Evolutionary conservation across 2,888 invertebrate species (phyloP).

Genomic region (Barypeithes pellucidus): DNA sequence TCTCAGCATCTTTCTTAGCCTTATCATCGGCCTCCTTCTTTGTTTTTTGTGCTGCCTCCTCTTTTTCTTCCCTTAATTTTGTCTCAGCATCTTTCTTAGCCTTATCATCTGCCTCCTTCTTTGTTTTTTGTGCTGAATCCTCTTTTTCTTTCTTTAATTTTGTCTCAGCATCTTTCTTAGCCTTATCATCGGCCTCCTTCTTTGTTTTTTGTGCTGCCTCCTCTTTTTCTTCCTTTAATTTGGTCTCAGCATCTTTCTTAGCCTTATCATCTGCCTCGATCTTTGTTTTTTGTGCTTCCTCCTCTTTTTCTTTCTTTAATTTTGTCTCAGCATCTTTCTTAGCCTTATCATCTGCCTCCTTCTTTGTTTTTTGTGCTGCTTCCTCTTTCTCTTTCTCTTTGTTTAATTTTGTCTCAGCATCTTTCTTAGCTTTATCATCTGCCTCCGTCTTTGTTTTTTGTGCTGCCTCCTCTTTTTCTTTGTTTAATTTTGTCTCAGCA

Average conservation of each 20-base stretch:
- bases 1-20: constrained; percentile 49
- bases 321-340: neutral
- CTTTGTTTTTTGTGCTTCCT: constrained; percentile 39
- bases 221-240: constrained; percentile 42
- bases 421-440: too few relatives aligned
- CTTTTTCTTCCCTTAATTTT: constrained; percentile 41
- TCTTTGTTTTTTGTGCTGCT: constrained; percentile 33
- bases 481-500: constrained; percentile 32
- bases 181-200: constrained; percentile 56
- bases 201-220: constrained; percentile 51
- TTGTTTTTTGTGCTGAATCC: constrained; percentile 36
- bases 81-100: constrained; percentile 57
- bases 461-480: constrained; percentile 26
- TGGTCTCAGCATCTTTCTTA: constrained; percentile 53
- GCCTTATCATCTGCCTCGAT: constrained; percentile 57
- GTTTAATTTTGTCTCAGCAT: constrained; percentile 59
- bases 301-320: too few relatives aligned
- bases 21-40: constrained; percentile 56
- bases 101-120: constrained; percentile 54
- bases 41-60: constrained; percentile 51
- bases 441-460: constrained; percentile 64
- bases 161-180: constrained; percentile 32
- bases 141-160: too few relatives aligned
- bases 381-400: constrained; percentile 51
- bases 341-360: constrained; percentile 46